Evolutionary conservation across 1,140 invertebrate genomes (phyloP).

Genomic region (Calosoma granatense): DNA sequence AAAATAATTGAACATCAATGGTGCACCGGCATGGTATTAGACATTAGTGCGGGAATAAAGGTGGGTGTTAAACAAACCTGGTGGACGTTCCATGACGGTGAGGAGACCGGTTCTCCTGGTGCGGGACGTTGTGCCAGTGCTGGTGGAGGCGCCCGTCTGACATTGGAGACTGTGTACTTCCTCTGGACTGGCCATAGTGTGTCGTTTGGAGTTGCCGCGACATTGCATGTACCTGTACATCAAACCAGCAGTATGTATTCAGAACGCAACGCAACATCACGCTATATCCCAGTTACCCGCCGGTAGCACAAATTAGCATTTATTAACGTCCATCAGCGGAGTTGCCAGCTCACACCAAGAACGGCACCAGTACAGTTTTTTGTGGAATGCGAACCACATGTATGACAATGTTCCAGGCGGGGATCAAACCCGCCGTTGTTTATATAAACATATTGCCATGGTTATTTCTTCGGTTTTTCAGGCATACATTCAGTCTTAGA

Average conservation of each 20-base stretch:
- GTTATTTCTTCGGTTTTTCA: no score
- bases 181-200: conserved; percentile 54
- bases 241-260: no score
- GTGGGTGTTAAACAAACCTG: conserved; percentile 48
- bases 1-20: not conserved
- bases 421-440: no score
- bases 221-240: conserved; percentile 59
- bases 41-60: not conserved
- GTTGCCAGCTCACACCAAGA: no score
- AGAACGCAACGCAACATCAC: not conserved
- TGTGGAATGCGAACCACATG: no score
- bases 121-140: conserved; percentile 37
- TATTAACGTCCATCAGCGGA: no score
- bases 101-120: conserved; percentile 67
- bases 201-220: conserved; percentile 52
- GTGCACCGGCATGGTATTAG: not conserved
- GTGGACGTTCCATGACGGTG: conserved; percentile 75
- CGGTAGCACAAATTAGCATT: no score
- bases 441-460: no score
- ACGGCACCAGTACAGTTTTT: no score
- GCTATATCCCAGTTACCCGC: no score
- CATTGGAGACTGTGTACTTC: conserved; percentile 49
- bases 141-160: conserved; percentile 30
- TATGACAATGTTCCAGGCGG: no score
- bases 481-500: no score